These are phyloP conservation scores for Acrossocheilus fasciatus DNA, from an alignment of 2,797 vertebrate species.

Conservation along the genomic window DNA sequence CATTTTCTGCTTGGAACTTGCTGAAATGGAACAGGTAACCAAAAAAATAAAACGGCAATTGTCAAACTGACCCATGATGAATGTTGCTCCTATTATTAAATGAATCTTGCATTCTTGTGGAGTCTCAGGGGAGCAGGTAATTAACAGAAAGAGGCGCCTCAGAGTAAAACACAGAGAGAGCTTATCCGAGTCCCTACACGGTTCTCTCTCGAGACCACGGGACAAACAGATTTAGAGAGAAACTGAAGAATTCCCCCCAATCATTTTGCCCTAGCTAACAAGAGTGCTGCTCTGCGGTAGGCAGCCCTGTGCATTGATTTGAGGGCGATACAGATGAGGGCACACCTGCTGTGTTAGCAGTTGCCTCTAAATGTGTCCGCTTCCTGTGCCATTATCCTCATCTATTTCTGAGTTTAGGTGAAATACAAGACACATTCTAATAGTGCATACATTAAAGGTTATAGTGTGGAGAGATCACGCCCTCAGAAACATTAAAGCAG, in stretches of 20 bases:
- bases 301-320: constrained; percentile 24
- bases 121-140: constrained; percentile 42
- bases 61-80: constrained; percentile 42
- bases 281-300: constrained; percentile 12
- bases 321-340: constrained; percentile 36
- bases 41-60: constrained; percentile 1
- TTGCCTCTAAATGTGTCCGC: constrained; percentile 32
- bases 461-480: constrained; percentile 16
- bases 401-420: constrained; percentile 21
- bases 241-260: not conserved
- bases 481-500: constrained; percentile 49
- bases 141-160: constrained; percentile 53
- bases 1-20: no score
- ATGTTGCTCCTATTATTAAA: constrained; percentile 56
- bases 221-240: constrained; percentile 34
- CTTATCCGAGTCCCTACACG: constrained; percentile 6
- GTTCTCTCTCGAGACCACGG: not conserved
- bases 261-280: constrained; percentile 40
- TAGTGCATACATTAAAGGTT: constrained; percentile 30
- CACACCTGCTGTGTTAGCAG: constrained; percentile 44
- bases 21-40: not conserved
- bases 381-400: constrained; percentile 14
- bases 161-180: constrained; percentile 35
- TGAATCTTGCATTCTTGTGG: constrained; percentile 47
- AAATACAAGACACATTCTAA: not conserved